Conservation (phyloP, 2,888 invertebrate genomes). For the Dryobotodes eremita region DNA sequence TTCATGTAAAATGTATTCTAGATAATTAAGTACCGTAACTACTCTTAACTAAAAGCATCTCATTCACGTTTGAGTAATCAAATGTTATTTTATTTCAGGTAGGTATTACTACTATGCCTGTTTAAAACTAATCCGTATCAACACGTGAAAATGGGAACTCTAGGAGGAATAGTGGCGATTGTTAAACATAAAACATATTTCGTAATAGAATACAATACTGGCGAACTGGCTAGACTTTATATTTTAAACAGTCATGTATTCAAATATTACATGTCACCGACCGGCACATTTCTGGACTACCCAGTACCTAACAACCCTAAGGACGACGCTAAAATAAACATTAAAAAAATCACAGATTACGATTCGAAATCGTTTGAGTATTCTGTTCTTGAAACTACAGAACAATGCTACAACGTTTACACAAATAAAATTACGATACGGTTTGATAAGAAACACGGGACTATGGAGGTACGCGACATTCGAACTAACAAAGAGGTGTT, state of each 20-base stretch:
- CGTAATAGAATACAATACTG: slow-evolving; percentile 77
- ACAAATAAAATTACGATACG: slow-evolving; percentile 80
- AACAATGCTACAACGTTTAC: slow-evolving; percentile 74
- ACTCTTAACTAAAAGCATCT: background rate
- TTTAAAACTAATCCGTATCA: background rate
- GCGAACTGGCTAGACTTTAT: slow-evolving; percentile 79
- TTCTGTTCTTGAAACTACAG: slow-evolving; percentile 73
- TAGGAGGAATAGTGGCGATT: slow-evolving; percentile 76
- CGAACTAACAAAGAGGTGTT: slow-evolving; percentile 80
- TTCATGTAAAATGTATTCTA: background rate
- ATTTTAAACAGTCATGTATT: slow-evolving; percentile 85
- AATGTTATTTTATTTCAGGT: slow-evolving; percentile 42
- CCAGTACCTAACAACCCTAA: slow-evolving; percentile 79
- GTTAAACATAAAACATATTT: slow-evolving; percentile 78
- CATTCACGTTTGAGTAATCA: slow-evolving; percentile 12
- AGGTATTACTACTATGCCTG: slow-evolving; percentile 18
- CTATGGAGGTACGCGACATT: slow-evolving; percentile 79
- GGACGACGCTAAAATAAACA: slow-evolving; percentile 82
- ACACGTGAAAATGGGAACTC: slow-evolving; percentile 41
- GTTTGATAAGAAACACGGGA: slow-evolving; percentile 80
- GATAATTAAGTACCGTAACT: background rate
- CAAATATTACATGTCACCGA: slow-evolving; percentile 84
- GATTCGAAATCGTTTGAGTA: slow-evolving; percentile 77
- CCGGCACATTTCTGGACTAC: slow-evolving; percentile 81
- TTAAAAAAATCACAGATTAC: slow-evolving; percentile 79